A percentile compares a stretch with the other conserved stretches of the same genome.
Conservation (phyloP, 2,113 vertebrate species). For the Macrotis lagotis region DNA sequence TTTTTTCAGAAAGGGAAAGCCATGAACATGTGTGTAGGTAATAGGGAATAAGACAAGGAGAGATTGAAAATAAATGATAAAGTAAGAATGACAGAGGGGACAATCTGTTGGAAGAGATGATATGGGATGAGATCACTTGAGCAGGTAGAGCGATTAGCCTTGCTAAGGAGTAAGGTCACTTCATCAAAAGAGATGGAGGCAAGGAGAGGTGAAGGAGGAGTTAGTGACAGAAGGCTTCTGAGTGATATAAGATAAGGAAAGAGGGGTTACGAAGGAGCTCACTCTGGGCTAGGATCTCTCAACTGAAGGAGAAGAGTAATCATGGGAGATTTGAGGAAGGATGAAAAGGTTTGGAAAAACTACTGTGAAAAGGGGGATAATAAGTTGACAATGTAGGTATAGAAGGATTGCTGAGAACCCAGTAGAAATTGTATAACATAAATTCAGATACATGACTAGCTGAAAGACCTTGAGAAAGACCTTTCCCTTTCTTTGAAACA, state of each 20-base stretch:
- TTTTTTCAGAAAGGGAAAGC: not conserved
- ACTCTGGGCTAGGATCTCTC: not conserved
- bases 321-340: not conserved
- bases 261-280: not conserved
- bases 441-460: not conserved
- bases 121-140: not conserved
- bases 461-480: not conserved
- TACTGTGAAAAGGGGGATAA: not conserved
- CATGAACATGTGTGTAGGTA: not conserved
- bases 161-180: not conserved
- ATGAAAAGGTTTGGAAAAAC: not conserved
- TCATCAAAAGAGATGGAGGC: not conserved
- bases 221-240: not conserved
- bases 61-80: not conserved
- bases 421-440: not conserved
- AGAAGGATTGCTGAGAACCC: not conserved
- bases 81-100: not conserved
- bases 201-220: not conserved
- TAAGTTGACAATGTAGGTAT: not conserved
- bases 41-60: not conserved
- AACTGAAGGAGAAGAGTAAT: not conserved
- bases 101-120: not conserved
- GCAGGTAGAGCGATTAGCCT: not conserved
- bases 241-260: not conserved
- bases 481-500: not conserved